Base-by-base conservation (phyloP, 2,888 invertebrate species). In the Tupiocoris notatus region DNA sequence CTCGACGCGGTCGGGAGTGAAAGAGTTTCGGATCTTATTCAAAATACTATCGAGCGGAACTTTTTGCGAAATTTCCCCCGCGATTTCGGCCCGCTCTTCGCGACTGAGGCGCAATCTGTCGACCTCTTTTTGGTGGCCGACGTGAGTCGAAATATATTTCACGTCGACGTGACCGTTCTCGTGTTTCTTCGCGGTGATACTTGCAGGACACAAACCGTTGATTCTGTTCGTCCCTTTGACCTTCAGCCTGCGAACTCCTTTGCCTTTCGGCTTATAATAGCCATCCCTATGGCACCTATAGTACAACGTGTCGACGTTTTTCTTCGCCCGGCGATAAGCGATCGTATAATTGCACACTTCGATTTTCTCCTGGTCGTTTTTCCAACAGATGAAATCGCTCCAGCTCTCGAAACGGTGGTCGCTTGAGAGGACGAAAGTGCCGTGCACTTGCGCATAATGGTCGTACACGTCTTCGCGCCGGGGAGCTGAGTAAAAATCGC, bases 91-190 rank as follows among this genome's bases (percentile, higher is more conserved):
- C 77, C 71, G 79, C 20, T 80, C 80, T 25, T 56, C 75, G 57
- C 75, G 67, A 0, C 70, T 75, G 12, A 80, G 58, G 12, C 73
- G 64, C 25, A 80, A 75, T 12, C 39, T 23, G 39, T 17, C 17
- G 17, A 65, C 24, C 20, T 80, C 80, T 56, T 71, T 59, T 23
- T 75, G 66, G 68, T 80, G 80, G 9, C 65, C 65, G 25, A 80
- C 77, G 75, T 80, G 80, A 1, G 79, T 80, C 57, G 78, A 78
- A 21, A 78, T 70, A 70, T 76, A 80, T 25, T 75, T 74, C 9
- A 79, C 80, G 66, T 62, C 66, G 16, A 79, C 73, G n/a, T n/a
- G 20, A 6, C 20, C 59, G 6, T 59, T 59, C 6, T 59, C 17
- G 59, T 18, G n/a, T n/a, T n/a, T n/a, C 59, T 18, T 59, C 3